phyloP scores from a whole-genome alignment of 2,888 invertebrate genomes.

The Horisme vitalbata region DNA sequence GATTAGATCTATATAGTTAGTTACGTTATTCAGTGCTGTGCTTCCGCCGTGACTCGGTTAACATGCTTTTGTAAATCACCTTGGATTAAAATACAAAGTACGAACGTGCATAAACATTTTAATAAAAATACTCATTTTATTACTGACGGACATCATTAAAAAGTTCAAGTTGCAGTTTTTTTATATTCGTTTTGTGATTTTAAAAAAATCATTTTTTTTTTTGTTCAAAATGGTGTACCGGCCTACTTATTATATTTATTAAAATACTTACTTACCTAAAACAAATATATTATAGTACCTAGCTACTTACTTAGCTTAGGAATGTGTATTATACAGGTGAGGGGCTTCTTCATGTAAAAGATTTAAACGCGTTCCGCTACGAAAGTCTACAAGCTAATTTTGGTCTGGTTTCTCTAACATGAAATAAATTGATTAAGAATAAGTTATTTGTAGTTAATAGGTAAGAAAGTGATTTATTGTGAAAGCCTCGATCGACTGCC shows the following conservation, averaged over 20 bases:
- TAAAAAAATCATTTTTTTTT: too few relatives aligned
- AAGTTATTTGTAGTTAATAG: slow-evolving; percentile 2
- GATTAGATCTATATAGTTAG: slow-evolving; percentile 20
- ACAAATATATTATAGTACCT: too few relatives aligned
- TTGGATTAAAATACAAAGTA: slow-evolving; percentile 3
- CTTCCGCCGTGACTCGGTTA: slow-evolving; percentile 22
- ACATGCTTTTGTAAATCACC: slow-evolving; percentile 14
- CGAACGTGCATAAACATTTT: neutral
- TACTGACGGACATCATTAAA: too few relatives aligned
- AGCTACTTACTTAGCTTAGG: too few relatives aligned
- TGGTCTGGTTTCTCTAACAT: too few relatives aligned
- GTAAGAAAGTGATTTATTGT: slow-evolving; percentile 7
- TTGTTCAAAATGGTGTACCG: too few relatives aligned
- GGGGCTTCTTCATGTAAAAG: slow-evolving; percentile 3
- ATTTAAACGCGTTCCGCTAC: slow-evolving; percentile 10
- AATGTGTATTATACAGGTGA: too few relatives aligned
- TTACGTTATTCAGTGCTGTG: slow-evolving; percentile 15
- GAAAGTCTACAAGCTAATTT: neutral
- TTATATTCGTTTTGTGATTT: too few relatives aligned
- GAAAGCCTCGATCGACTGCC: slow-evolving; percentile 24
- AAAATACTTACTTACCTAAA: too few relatives aligned
- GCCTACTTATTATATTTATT: too few relatives aligned
- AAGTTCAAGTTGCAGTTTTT: too few relatives aligned
- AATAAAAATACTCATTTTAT: neutral
- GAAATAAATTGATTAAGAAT: too few relatives aligned